Evolutionary conservation across 2,113 vertebrate species (phyloP), one percentile per base, ranked within the genome.

Genomic region (Diadophis punctatus): DNA sequence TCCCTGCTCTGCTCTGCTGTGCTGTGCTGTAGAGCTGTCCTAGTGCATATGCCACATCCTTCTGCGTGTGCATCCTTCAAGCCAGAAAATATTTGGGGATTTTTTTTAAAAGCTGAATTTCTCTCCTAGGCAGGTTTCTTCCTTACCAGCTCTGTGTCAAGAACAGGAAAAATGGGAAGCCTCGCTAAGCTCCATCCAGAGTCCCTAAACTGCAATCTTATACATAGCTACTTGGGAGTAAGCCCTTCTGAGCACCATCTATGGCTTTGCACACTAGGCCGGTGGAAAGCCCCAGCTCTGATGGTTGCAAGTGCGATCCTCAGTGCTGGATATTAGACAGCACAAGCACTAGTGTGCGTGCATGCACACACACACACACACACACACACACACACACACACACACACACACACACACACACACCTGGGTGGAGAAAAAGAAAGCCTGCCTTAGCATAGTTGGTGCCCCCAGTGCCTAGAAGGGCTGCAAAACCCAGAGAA

Each of bases 41-140:
- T 18, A 30, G 80, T 91, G 89, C 94, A 94, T 92, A 94, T 92
- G 51, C 90, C 89, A 80, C 74, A 80, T 80, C 74, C 34, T 43
- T 43, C 34, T 80, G 18, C 8, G 1, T 22, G 18, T 9, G 18
- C 34, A 80, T 80, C 74, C 34, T 80, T 80, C 74, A 10, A 80
- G 74, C 20, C 74, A 80, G 74, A 1, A 43, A 43, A 80, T 6
- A 68, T 18, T 34, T 34, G 30, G 1, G 22, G 23, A 1, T 25
- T 11, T 20, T 14, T 68, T 68, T 68, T 6, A 2, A n/a, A 74
- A 80, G 34, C 34, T 1, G 1, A 80, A 39, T 80, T 80, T 80
- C 18, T 43, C 34, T 22, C 74, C 34, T 80, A 39, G 74, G 74
- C 34, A 43, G 34, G 18, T 39, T 22, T 3, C 34, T 80, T 22